phyloP scores from a whole-genome alignment of 2,888 invertebrate genomes.

The Psococerastis gibbosa region DNA sequence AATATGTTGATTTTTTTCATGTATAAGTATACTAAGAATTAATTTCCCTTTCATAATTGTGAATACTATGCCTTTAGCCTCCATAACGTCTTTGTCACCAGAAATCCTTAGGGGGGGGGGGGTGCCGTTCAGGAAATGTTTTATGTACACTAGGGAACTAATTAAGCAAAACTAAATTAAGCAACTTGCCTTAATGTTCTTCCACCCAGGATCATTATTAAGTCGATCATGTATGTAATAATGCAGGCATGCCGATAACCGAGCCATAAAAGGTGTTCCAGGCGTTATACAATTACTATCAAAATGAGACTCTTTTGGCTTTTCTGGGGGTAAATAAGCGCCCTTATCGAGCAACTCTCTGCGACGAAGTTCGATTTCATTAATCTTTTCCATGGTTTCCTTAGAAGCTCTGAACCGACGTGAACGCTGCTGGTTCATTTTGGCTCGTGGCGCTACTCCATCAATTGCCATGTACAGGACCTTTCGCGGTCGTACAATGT shows the following conservation, averaged over 20 bases:
- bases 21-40: too few species aligned
- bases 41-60: too few species aligned
- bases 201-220: constrained; percentile 92
- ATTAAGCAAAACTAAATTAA: too few species aligned
- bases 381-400: constrained; percentile 74
- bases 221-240: constrained; percentile 80
- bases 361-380: constrained; percentile 63
- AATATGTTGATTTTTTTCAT: too few species aligned
- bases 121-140: too few species aligned
- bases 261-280: constrained; percentile 95
- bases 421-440: constrained; percentile 99
- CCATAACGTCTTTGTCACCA: too few species aligned
- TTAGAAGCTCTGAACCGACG: constrained; percentile 92
- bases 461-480: constrained; percentile 98
- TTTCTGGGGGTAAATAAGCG: constrained; percentile 62
- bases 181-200: constrained; percentile 65
- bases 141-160: too few species aligned
- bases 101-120: too few species aligned
- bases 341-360: constrained; percentile 54
- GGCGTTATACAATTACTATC: constrained; percentile 99
- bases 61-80: too few species aligned
- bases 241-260: constrained; percentile 55
- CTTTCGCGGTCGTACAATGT: constrained; percentile 81
- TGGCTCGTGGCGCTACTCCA: constrained; percentile 96
- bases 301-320: constrained; percentile 82